Conservation (phyloP, 2,113 vertebrate species). For the Vidua chalybeata region DNA sequence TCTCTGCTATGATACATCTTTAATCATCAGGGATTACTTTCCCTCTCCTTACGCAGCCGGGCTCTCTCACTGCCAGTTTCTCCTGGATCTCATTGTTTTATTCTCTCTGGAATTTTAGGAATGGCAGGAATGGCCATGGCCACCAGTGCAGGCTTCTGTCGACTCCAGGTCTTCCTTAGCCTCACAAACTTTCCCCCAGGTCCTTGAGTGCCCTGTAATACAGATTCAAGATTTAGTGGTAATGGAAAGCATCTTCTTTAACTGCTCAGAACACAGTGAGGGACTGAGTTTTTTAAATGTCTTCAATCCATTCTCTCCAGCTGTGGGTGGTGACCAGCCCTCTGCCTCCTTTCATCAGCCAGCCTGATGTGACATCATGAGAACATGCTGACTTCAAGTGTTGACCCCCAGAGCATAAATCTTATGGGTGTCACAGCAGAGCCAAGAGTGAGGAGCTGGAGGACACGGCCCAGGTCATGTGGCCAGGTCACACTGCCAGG, state of each 20-base stretch:
- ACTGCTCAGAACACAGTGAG: not conserved
- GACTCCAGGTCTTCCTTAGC: not conserved
- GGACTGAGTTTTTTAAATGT: not conserved
- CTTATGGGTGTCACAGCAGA: constrained; percentile 30
- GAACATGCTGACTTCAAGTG: not conserved
- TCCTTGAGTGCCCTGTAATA: not conserved
- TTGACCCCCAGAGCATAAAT: constrained; percentile 61
- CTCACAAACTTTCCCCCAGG: not conserved
- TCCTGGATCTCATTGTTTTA: not conserved
- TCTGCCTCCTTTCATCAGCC: constrained; percentile 4
- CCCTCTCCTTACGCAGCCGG: not conserved
- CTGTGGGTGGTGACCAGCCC: not conserved
- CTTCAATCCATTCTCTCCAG: not conserved
- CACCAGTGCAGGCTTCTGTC: not conserved
- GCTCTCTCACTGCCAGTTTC: not conserved
- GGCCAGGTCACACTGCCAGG: constrained; percentile 41
- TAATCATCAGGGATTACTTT: not conserved
- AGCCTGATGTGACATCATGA: constrained; percentile 27
- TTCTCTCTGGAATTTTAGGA: not conserved
- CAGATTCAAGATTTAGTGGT: not conserved
- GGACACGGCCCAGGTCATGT: constrained; percentile 33
- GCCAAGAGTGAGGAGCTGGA: constrained; percentile 38
- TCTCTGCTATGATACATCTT: not conserved
- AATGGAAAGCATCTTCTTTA: not conserved
- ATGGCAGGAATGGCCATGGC: not conserved